phyloP scores from a whole-genome alignment of 2,888 invertebrate species.

The Seira ritae region DNA sequence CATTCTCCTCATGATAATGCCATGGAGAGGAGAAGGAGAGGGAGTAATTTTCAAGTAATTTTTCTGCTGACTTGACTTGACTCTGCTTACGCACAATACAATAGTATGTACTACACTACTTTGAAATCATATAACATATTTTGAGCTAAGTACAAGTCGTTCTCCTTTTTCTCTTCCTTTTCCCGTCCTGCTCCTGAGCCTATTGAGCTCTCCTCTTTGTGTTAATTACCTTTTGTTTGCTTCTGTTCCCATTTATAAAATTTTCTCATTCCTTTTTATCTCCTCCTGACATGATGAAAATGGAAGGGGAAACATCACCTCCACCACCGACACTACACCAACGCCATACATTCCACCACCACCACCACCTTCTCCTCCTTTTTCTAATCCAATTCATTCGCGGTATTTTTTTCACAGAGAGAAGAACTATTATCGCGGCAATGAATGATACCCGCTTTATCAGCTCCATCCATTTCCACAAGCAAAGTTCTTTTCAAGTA shows the following conservation, averaged over 20 bases:
- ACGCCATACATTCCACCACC: too few relatives aligned
- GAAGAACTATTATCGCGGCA: neutral
- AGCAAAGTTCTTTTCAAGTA: neutral
- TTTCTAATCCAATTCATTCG: conserved; percentile 58
- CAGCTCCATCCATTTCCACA: neutral
- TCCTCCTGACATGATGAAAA: conserved; percentile 4
- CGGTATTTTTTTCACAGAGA: neutral
- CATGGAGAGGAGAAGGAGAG: neutral
- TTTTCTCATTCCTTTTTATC: conserved; percentile 33
- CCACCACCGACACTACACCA: neutral
- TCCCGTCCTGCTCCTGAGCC: neutral
- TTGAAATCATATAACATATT: too few relatives aligned
- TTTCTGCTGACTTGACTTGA: conserved; percentile 51
- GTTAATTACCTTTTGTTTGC: conserved; percentile 62
- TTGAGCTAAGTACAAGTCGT: too few relatives aligned
- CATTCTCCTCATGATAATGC: too few relatives aligned
- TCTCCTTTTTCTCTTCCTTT: conserved; percentile 36
- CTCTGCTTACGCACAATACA: too few relatives aligned
- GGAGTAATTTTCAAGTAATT: conserved; percentile 47
- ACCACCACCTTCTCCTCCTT: conserved; percentile 38
- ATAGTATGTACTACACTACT: too few relatives aligned
- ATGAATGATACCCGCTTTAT: neutral
- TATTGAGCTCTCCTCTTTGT: conserved; percentile 5
- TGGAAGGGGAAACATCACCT: neutral
- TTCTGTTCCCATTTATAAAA: conserved; percentile 50